These are phyloP conservation scores for Theropithecus gelada DNA, from an alignment of 2,113 vertebrate genomes.

Conservation along the genomic window DNA sequence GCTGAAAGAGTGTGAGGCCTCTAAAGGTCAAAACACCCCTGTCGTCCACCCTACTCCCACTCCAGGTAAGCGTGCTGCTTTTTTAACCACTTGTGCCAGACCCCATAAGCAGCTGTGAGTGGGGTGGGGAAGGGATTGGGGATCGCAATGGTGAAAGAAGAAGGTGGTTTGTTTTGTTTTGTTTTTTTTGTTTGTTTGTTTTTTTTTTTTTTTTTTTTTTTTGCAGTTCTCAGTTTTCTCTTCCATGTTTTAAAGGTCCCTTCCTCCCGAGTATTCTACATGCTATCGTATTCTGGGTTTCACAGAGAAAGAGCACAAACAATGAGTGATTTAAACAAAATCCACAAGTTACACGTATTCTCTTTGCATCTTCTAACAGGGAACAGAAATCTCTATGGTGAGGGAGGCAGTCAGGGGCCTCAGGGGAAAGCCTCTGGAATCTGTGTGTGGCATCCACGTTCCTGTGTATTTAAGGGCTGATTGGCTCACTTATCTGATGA, in stretches of 20 bases:
- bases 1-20: slow-evolving; percentile 82
- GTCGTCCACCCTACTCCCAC: slow-evolving; percentile 18
- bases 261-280: neutral
- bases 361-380: neutral
- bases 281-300: neutral
- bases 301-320: neutral
- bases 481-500: neutral
- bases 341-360: neutral
- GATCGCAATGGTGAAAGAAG: neutral
- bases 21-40: neutral
- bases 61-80: slow-evolving; percentile 75
- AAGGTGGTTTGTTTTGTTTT: neutral
- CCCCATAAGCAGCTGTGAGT: neutral
- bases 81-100: neutral
- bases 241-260: neutral
- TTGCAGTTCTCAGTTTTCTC: neutral
- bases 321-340: neutral
- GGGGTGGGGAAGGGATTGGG: neutral
- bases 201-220: neutral
- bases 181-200: no score
- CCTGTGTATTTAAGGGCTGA: neutral
- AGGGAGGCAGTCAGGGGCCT: neutral
- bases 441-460: neutral
- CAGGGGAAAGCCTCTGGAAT: neutral
- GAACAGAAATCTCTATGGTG: neutral